phyloP scores from a whole-genome alignment of 2,797 vertebrate species.

The Chaenodraco wilsoni region DNA sequence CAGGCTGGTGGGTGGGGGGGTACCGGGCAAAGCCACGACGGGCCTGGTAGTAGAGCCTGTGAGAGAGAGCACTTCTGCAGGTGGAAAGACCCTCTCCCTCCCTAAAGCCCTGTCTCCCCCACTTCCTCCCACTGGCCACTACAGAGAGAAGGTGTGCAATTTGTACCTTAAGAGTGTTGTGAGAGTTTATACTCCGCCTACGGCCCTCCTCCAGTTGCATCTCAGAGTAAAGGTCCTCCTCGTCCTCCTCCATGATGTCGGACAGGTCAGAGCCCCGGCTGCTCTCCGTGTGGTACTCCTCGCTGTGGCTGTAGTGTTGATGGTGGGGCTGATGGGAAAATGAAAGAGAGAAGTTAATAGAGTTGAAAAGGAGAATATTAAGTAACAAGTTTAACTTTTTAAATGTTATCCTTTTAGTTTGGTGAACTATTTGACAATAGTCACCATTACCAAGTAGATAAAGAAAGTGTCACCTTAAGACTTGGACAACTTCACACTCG shows the following conservation, averaged over 20 bases:
- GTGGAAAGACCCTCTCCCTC: constrained; percentile 18
- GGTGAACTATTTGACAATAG: neutral
- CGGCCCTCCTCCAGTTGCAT: constrained; percentile 97
- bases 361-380: neutral
- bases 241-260: constrained; percentile 98
- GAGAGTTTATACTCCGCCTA: constrained; percentile 91
- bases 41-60: constrained; percentile 55
- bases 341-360: neutral
- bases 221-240: constrained; percentile 97
- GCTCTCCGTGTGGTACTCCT: constrained; percentile 97
- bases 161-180: constrained; percentile 94
- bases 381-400: neutral
- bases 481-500: neutral
- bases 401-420: neutral
- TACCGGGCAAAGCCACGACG: constrained; percentile 64
- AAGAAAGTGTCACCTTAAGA: neutral
- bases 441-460: neutral
- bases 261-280: constrained; percentile 97
- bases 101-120: neutral
- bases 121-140: constrained; percentile 10
- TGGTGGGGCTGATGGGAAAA: constrained; percentile 75
- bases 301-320: constrained; percentile 90
- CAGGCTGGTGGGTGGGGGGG: constrained; percentile 49
- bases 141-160: constrained; percentile 26
- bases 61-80: constrained; percentile 33